Base-by-base conservation (phyloP, 2,888 invertebrate species). In the Trissolcus japonicus region DNA sequence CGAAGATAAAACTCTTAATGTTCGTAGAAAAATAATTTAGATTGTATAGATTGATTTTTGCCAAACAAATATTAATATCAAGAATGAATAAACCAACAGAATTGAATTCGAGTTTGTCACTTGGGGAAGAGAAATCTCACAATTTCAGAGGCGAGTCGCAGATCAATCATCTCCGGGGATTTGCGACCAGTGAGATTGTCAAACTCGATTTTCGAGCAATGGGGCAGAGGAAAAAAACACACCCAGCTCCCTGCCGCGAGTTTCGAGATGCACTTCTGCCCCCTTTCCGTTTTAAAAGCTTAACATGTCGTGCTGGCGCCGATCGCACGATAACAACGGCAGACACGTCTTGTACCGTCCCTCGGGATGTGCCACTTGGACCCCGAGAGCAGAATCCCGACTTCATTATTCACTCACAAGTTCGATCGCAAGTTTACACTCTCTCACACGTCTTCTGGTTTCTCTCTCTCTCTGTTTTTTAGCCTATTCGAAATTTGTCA, bases 271-370 rank as follows among this genome's bases (percentile, higher is more conserved):
- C 60, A 75, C 68, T 75, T 68, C 74, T 74, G 62, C 6, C 62
- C 25, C 63, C 59, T 68, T 63, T 63, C 25, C 46, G 54, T 60
- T 75, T 65, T 68, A 69, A 75, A 60, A 75, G 68, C 75, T 68
- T 63, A 63, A 60, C 75, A 69, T 75, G 68, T 69, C 75, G 59
- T 43, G 78, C 68, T 80, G 83, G 84, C 85, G 84, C 82, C 85
- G 84, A 84, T 84, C 80, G 76, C 13, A 72, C 79, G 84, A 86
- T 85, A 86, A 84, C 66, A 61, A 71, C 60, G 55, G 71, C 67
- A 75, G 79, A 75, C 80, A 74, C 75, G 68, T 76, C 79, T 74
- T 73, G 72, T 80, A 80, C 79, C 77, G 63, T 76, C 69, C 78
- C 71, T 62, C 60, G 78, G 67, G 54, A 65, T 66, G 50, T 50